A percentile compares a stretch with the other conserved stretches of the same genome.
Conservation (phyloP, 2,888 invertebrate genomes). For the Brachypalpus laphriformis region DNA sequence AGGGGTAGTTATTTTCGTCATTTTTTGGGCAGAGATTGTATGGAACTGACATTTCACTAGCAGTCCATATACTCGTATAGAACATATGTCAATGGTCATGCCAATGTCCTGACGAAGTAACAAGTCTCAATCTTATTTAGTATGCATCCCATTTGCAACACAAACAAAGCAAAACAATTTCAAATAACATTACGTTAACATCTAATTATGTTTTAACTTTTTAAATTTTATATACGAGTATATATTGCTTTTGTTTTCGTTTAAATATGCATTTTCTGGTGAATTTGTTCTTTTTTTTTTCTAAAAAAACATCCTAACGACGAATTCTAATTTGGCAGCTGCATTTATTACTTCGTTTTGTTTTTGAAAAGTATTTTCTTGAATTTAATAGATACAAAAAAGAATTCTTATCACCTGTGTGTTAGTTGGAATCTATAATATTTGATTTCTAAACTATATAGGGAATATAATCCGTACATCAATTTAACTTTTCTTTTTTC, state of each 20-base stretch:
- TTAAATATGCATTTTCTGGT: background rate
- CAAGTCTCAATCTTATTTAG: too few relatives aligned
- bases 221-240: too few relatives aligned
- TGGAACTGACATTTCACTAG: too few relatives aligned
- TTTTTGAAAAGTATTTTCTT: background rate
- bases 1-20: too few relatives aligned
- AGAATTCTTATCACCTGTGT: conserved; percentile 30
- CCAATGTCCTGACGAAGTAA: too few relatives aligned
- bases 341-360: conserved; percentile 7
- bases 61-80: too few relatives aligned
- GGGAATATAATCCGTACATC: background rate
- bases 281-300: background rate
- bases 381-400: background rate
- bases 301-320: background rate
- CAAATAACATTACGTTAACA: background rate
- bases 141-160: too few relatives aligned
- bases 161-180: background rate
- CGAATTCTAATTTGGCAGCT: conserved; percentile 35
- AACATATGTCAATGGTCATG: too few relatives aligned
- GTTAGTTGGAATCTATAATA: background rate
- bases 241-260: background rate
- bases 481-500: background rate
- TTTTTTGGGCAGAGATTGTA: too few relatives aligned
- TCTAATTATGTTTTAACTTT: too few relatives aligned
- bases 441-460: conserved; percentile 15